Evolutionary conservation across 1,140 invertebrate species (phyloP), one percentile per base, ranked within the genome.

Genomic region (Branchinecta lynchi): DNA sequence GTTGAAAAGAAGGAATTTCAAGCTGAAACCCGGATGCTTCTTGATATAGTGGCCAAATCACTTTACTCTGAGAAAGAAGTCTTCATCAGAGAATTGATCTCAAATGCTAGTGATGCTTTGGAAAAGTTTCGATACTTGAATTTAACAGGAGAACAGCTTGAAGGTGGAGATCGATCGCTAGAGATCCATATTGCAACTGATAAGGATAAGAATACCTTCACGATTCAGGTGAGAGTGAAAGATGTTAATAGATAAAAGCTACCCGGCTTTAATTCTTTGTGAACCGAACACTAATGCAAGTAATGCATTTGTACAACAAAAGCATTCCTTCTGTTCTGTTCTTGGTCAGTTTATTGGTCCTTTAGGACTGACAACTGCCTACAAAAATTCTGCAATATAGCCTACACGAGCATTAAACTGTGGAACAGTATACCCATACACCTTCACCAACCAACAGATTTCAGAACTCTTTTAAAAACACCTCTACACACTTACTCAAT

Each of bases 11-110:
- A 68, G n/a, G 88, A 97, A 79, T 98, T 98, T 78, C 92, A 97
- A 78, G 95, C 96, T 0, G 95, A 98, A 82, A 98, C 94, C 0
- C 82, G 87, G 73, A 95, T 96, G 87, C 78, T 98, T 10, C 78
- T 98, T 43, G 93, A 98, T 77, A 98, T 98, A 80, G 95, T 98
- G 9, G 95, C 96, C 3, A 90, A 92, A 76, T 97, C 93, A 3
- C 80, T 98, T 10, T 98, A 98, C 81, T 97, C 94, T 0, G 94
- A 98, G 75, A 96, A 96, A 80, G 95, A 98, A 82, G 91, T 93
- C 17, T 98, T 98, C 79, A 86, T 98, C 10, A 83, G 95, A 72
- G 95, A 98, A 79, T 79, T 98, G 3, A 92, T 98, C 70, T 97
- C 94, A 7, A 98, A 98, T 82, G 89, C 93, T 0, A 96, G 92